Conservation (phyloP, 2,888 invertebrate genomes). For the Syrista parreyssii region DNA sequence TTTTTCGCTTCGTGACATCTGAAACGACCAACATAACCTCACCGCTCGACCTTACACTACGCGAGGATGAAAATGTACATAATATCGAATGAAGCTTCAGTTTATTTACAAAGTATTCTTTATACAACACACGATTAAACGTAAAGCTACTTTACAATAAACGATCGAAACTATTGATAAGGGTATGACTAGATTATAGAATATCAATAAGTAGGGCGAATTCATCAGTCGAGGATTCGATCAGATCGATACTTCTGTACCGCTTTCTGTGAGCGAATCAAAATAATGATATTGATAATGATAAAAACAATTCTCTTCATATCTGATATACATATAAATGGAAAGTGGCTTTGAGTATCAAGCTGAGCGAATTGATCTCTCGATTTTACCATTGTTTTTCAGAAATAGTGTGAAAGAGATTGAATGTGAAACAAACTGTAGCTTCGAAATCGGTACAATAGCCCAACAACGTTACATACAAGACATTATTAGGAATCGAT, state of each 20-base stretch:
- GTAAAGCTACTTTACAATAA: constrained; percentile 26
- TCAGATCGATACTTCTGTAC: constrained; percentile 9
- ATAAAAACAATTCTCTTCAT: constrained; percentile 28
- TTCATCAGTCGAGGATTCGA: constrained; percentile 34
- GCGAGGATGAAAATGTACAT: too few species aligned
- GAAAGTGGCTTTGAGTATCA: constrained; percentile 6
- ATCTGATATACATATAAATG: constrained; percentile 18
- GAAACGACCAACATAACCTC: background rate
- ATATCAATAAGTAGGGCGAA: constrained; percentile 41
- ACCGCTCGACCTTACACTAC: background rate
- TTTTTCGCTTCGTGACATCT: background rate
- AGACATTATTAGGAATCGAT: background rate
- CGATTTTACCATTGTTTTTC: background rate
- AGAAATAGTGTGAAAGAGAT: background rate
- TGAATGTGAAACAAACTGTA: background rate
- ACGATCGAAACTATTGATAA: constrained; percentile 40
- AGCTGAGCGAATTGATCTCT: background rate
- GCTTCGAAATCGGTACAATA: background rate
- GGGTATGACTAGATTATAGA: constrained; percentile 53
- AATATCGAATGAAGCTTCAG: constrained; percentile 17
- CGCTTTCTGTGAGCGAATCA: background rate
- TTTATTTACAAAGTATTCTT: constrained; percentile 47
- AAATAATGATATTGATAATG: constrained; percentile 2
- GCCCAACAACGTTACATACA: background rate
- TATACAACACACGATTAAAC: constrained; percentile 37